Conservation (phyloP, 1,140 invertebrate genomes). For the Drosophila kanapiae region DNA sequence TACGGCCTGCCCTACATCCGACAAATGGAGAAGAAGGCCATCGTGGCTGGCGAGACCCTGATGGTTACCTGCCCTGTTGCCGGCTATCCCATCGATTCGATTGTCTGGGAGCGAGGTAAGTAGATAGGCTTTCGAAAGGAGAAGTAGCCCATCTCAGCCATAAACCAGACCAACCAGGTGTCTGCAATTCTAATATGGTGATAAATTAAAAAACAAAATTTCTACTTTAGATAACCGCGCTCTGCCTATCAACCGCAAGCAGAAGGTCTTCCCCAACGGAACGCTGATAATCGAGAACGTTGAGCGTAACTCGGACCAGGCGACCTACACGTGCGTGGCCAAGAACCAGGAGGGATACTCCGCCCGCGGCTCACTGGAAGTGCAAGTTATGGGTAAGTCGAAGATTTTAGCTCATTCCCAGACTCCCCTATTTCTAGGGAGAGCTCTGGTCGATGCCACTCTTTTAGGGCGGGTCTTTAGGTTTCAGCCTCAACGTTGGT, state of each 20-base stretch:
- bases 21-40: slow-evolving; percentile 97
- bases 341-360: slow-evolving; percentile 95
- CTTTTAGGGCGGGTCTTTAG: slow-evolving; percentile 39
- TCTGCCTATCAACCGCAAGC: slow-evolving; percentile 97
- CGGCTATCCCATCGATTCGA: slow-evolving; percentile 96
- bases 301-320: slow-evolving; percentile 95
- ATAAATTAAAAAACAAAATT: too few species aligned
- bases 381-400: slow-evolving; percentile 97
- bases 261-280: slow-evolving; percentile 97
- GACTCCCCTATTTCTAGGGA: slow-evolving; percentile 5
- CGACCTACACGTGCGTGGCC: slow-evolving; percentile 97
- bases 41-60: slow-evolving; percentile 96
- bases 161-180: too few species aligned
- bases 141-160: too few species aligned
- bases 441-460: slow-evolving; percentile 34
- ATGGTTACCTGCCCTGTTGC: slow-evolving; percentile 96
- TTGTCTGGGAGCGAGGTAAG: slow-evolving; percentile 95
- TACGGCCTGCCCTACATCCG: slow-evolving; percentile 96
- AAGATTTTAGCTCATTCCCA: slow-evolving; percentile 29
- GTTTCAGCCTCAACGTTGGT: slow-evolving; percentile 71
- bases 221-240: slow-evolving; percentile 86
- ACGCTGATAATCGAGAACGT: slow-evolving; percentile 97
- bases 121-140: neutral
- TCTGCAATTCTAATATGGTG: too few species aligned
- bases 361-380: slow-evolving; percentile 93